These are phyloP conservation scores for Ctenopoma multispine DNA, from an alignment of 2,797 vertebrate genomes.

Conservation along the genomic window DNA sequence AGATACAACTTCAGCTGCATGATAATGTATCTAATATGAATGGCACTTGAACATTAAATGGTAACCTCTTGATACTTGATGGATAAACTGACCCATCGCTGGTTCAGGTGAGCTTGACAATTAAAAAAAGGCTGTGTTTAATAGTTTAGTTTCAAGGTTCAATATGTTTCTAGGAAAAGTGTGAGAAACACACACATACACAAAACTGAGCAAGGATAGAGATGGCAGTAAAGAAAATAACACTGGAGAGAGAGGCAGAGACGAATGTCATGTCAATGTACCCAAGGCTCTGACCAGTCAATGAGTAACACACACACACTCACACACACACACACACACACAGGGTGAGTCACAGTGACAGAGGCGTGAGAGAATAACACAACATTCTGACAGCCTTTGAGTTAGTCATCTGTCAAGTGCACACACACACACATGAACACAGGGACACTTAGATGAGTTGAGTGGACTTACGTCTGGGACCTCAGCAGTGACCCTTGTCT, in stretches of 20 bases:
- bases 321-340: slow-evolving; percentile 21
- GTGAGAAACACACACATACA: not conserved
- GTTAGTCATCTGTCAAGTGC: slow-evolving; percentile 67
- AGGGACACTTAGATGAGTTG: slow-evolving; percentile 63
- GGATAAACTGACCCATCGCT: too few species aligned
- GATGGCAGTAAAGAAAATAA: slow-evolving; percentile 43
- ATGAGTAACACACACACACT: slow-evolving; percentile 59
- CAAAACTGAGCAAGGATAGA: slow-evolving; percentile 21
- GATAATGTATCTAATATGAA: too few species aligned
- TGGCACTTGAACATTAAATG: too few species aligned
- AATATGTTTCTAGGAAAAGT: slow-evolving; percentile 44
- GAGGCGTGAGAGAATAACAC: slow-evolving; percentile 68
- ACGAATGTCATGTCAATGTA: slow-evolving; percentile 72
- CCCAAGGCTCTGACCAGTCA: slow-evolving; percentile 66
- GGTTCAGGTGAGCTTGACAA: too few species aligned
- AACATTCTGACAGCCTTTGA: slow-evolving; percentile 60
- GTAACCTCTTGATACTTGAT: too few species aligned
- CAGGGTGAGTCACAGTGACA: slow-evolving; percentile 63
- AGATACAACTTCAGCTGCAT: too few species aligned
- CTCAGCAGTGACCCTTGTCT: slow-evolving; percentile 65
- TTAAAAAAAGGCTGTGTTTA: not conserved
- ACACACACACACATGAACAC: slow-evolving; percentile 7
- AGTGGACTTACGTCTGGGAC: slow-evolving; percentile 54
- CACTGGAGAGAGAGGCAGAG: slow-evolving; percentile 50
- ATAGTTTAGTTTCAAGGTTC: not conserved